Conservation (phyloP, 2,797 vertebrate genomes). For the Hephaestus fuliginosus region DNA sequence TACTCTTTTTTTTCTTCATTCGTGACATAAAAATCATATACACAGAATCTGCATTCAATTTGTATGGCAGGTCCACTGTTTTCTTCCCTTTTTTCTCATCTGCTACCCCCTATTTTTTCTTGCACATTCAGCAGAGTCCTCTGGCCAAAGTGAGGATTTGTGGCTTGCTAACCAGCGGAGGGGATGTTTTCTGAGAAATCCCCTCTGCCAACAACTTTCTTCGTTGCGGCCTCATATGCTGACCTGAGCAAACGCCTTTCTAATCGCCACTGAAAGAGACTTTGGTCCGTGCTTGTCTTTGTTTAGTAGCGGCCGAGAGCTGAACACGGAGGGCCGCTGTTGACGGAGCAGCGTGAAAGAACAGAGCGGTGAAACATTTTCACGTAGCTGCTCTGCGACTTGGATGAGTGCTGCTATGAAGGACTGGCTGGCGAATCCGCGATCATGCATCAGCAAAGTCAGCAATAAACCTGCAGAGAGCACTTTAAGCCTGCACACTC, state of each 20-base stretch:
- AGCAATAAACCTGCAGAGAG: slow-evolving; percentile 67
- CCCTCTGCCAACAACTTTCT: slow-evolving; percentile 75
- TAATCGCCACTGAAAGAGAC: slow-evolving; percentile 48
- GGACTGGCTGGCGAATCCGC: slow-evolving; percentile 28
- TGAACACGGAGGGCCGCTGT: slow-evolving; percentile 15
- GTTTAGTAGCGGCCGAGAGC: slow-evolving; percentile 20
- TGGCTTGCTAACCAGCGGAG: slow-evolving; percentile 77
- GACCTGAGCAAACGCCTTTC: slow-evolving; percentile 70
- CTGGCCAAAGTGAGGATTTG: slow-evolving; percentile 79
- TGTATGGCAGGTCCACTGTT: slow-evolving; percentile 72
- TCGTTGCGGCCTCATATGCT: slow-evolving; percentile 59
- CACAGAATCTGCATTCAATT: slow-evolving; percentile 83
- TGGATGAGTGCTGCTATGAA: slow-evolving; percentile 47
- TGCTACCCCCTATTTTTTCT: slow-evolving; percentile 44
- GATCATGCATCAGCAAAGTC: slow-evolving; percentile 61
- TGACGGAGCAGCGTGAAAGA: slow-evolving; percentile 4
- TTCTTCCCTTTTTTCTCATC: slow-evolving; percentile 60
- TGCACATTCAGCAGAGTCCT: slow-evolving; percentile 84
- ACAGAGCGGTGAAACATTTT: slow-evolving; percentile 24
- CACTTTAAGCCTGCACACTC: slow-evolving; percentile 72
- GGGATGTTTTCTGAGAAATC: slow-evolving; percentile 83
- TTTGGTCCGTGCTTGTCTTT: slow-evolving; percentile 31
- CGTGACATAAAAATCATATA: slow-evolving; percentile 77
- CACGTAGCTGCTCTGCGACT: slow-evolving; percentile 30
- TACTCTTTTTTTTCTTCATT: slow-evolving; percentile 68